These are phyloP conservation scores for Copidosoma aretas DNA, from an alignment of 2,888 invertebrate species.

Conservation along the genomic window DNA sequence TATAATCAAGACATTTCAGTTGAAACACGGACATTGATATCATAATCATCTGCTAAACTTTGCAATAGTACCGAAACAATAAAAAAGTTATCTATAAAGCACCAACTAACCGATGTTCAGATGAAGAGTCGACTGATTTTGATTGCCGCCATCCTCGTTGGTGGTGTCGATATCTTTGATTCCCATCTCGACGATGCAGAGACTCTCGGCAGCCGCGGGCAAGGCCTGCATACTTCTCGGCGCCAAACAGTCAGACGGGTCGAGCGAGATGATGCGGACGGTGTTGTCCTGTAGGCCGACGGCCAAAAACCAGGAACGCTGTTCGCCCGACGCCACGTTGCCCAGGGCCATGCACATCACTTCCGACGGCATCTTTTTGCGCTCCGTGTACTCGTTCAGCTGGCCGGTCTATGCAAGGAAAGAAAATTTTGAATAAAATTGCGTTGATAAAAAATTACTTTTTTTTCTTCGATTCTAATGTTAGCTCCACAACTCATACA, in stretches of 20 bases:
- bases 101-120: constrained; percentile 79
- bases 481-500: constrained; percentile 30
- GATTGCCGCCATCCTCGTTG: constrained; percentile 65
- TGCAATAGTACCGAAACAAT: neutral
- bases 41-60: constrained; percentile 30
- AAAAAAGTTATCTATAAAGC: neutral
- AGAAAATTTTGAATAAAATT: too few relatives aligned
- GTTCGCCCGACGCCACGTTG: constrained; percentile 93
- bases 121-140: constrained; percentile 79
- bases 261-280: constrained; percentile 95
- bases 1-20: constrained; percentile 37
- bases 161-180: constrained; percentile 67
- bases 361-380: constrained; percentile 95
- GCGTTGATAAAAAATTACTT: constrained; percentile 4
- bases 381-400: constrained; percentile 96
- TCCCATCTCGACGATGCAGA: constrained; percentile 95
- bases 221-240: constrained; percentile 96
- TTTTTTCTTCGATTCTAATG: constrained; percentile 15
- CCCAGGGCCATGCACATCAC: constrained; percentile 99
- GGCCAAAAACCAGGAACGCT: constrained; percentile 92
- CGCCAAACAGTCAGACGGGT: constrained; percentile 93
- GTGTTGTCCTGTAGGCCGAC: constrained; percentile 96
- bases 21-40: constrained; percentile 37
- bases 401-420: constrained; percentile 86
- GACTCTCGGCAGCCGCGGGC: constrained; percentile 94